Evolutionary conservation across 2,113 vertebrate genomes (phyloP).

Genomic region (Neolamprologus longior): DNA sequence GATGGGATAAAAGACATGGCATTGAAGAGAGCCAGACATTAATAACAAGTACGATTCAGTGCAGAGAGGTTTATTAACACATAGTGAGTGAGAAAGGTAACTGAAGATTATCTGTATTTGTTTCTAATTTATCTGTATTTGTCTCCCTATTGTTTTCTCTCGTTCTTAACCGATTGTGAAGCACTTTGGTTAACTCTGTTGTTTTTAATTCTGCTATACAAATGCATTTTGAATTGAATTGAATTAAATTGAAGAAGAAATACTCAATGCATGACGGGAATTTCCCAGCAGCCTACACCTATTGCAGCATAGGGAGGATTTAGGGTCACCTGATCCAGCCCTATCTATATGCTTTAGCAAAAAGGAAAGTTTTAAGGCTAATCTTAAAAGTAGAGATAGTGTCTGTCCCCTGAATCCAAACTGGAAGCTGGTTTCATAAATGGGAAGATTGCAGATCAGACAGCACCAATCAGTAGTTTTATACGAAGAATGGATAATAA

Average conservation of each 20-base stretch:
- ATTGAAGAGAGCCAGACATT: not conserved
- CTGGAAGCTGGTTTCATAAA: not conserved
- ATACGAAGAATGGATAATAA: not conserved
- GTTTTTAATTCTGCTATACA: accelerated
- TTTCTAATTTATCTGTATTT: not conserved
- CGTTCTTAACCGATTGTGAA: not conserved
- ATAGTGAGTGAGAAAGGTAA: not conserved
- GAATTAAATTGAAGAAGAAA: not conserved
- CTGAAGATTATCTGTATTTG: not conserved
- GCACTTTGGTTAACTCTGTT: not conserved
- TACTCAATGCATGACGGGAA: not conserved
- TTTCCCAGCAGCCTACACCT: not conserved
- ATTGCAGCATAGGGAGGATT: not conserved
- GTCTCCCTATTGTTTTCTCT: not conserved
- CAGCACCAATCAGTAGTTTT: not conserved
- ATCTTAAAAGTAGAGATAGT: not conserved
- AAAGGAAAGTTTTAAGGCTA: not conserved
- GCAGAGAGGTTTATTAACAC: accelerated
- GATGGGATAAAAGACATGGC: not conserved
- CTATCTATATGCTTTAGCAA: not conserved
- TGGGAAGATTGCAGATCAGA: not conserved
- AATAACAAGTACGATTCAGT: not conserved
- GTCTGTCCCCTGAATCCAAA: not conserved
- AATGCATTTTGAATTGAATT: not conserved
- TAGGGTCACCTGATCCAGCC: not conserved